Conservation (phyloP, 2,888 invertebrate genomes). For the Cephus spinipes region DNA sequence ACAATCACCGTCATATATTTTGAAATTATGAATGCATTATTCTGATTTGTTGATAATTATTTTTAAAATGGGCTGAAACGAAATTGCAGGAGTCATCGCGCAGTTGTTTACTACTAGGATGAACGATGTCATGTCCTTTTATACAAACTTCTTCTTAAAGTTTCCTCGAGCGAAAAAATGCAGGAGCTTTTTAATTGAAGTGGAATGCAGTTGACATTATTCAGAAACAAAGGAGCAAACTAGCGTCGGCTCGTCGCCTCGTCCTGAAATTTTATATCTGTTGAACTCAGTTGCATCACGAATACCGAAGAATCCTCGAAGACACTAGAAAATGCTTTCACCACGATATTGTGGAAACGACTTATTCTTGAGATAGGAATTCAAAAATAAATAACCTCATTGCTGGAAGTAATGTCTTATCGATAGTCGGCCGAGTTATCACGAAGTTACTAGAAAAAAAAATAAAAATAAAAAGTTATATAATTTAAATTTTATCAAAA, state of each 20-base stretch:
- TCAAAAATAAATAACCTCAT: neutral
- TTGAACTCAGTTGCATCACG: neutral
- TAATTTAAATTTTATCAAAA: neutral
- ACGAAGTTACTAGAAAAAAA: neutral
- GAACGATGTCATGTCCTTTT: neutral
- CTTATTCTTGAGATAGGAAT: neutral
- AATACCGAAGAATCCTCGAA: neutral
- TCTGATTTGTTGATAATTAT: neutral
- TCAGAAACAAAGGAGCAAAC: constrained; percentile 5
- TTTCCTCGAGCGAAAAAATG: neutral
- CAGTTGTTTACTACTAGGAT: neutral
- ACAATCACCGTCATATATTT: too few species aligned
- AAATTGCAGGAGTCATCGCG: neutral
- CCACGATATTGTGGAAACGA: neutral
- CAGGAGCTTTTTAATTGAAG: constrained; percentile 4
- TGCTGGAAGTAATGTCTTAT: neutral
- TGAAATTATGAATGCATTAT: neutral
- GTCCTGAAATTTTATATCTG: neutral
- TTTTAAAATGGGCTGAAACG: neutral
- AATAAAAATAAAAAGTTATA: neutral
- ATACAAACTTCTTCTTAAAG: neutral
- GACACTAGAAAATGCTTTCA: neutral
- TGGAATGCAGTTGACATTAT: constrained; percentile 5
- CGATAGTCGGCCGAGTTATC: neutral
- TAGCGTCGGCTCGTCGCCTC: neutral